phyloP scores from a whole-genome alignment of 1,140 invertebrate species.

The Coelopa frigida region DNA sequence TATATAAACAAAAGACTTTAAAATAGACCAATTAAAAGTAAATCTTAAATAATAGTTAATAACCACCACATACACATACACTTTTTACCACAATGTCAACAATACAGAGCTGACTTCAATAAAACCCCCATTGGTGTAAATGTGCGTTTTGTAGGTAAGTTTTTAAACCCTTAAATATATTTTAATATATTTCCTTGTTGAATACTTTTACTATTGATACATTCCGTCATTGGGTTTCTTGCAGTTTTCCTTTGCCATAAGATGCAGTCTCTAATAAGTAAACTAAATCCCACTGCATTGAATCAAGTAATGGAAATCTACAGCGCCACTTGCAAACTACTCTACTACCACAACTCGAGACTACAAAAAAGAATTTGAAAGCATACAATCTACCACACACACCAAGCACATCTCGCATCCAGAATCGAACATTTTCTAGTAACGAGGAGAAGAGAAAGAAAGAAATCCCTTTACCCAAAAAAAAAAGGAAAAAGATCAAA shows the following conservation, averaged over 20 bases:
- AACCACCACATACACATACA: too few species aligned
- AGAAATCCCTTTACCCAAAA: too few species aligned
- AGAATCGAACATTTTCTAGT: neutral
- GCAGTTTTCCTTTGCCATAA: constrained; percentile 11
- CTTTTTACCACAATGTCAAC: constrained; percentile 10
- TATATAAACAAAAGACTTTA: too few species aligned
- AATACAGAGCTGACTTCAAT: constrained; percentile 10
- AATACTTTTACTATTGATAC: neutral
- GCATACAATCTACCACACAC: neutral
- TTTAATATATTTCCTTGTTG: neutral
- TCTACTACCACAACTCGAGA: constrained; percentile 14
- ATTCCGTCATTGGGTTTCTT: neutral
- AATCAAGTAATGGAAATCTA: constrained; percentile 4
- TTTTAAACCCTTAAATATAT: neutral
- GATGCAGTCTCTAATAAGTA: constrained; percentile 9
- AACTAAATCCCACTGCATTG: constrained; percentile 7
- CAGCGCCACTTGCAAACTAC: constrained; percentile 14
- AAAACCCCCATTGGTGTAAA: constrained; percentile 11
- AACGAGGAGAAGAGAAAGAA: neutral
- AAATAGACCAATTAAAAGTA: too few species aligned
- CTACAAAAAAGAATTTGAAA: constrained; percentile 14
- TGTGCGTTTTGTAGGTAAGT: constrained; percentile 10
- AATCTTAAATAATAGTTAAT: too few species aligned
- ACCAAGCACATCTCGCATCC: neutral
- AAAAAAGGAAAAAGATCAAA: neutral